Percentiles rank a stretch among this genome's conserved stretches.
Evolutionary conservation across 2,113 vertebrate genomes (phyloP).

Genomic region (Neotragus pygmaeus): DNA sequence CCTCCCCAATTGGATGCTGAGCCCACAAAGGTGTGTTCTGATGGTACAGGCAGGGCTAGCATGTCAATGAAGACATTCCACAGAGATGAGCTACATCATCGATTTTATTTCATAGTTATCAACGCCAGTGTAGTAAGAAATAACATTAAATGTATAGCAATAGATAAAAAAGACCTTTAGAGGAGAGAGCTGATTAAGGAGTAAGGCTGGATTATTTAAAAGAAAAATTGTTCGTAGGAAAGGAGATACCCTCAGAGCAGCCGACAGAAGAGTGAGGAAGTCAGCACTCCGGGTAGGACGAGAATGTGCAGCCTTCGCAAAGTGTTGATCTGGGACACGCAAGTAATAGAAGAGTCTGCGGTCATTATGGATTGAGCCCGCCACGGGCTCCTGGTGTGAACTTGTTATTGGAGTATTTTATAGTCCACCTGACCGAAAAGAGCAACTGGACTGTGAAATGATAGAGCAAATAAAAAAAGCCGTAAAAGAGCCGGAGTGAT

Average conservation of each 20-base stretch:
- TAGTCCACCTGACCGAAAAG: slow-evolving; percentile 82
- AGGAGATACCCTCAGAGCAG: background rate
- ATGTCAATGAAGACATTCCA: background rate
- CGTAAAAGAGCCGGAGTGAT: slow-evolving; percentile 70
- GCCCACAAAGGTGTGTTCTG: accelerated
- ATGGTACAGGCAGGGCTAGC: background rate
- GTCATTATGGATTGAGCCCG: slow-evolving; percentile 69
- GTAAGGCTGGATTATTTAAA: slow-evolving; percentile 20
- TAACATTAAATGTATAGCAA: background rate
- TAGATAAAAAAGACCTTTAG: slow-evolving; percentile 24
- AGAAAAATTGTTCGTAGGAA: background rate
- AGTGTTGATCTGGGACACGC: slow-evolving; percentile 43
- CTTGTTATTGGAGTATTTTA: slow-evolving; percentile 84
- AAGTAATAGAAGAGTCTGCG: slow-evolving; percentile 6
- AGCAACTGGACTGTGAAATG: slow-evolving; percentile 84
- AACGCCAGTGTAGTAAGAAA: background rate
- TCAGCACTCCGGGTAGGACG: accelerated
- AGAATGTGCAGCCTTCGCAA: slow-evolving; percentile 39
- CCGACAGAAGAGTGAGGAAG: accelerated
- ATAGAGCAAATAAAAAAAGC: slow-evolving; percentile 81
- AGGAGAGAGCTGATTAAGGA: slow-evolving; percentile 24
- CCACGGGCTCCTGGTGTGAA: slow-evolving; percentile 65
- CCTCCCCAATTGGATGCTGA: accelerated
- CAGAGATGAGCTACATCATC: background rate
- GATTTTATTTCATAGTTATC: background rate